phyloP scores from a whole-genome alignment of 2,113 vertebrate genomes.

The Ascaphus truei region DNA sequence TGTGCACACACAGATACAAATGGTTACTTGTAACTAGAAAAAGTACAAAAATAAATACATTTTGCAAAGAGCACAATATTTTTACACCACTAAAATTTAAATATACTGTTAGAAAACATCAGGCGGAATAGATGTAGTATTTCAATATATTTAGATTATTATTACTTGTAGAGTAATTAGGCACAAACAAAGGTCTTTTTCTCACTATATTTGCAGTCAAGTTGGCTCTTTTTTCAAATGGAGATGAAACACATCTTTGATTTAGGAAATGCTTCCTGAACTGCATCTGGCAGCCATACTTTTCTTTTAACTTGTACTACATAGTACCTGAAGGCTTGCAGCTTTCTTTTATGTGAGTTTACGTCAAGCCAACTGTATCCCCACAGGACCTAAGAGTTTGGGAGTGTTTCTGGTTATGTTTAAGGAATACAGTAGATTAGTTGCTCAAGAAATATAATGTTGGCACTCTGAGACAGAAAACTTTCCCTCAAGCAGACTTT shows the following conservation, averaged over 20 bases:
- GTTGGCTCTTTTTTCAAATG: background rate
- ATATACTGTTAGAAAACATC: no score
- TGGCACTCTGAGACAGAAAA: no score
- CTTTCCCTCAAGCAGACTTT: background rate
- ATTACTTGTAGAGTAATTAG: no score
- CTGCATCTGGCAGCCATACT: slow-evolving; percentile 9
- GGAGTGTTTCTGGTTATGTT: background rate
- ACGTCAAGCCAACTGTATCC: background rate
- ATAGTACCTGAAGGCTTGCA: background rate
- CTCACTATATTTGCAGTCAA: background rate
- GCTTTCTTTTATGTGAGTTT: background rate
- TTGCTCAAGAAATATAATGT: background rate
- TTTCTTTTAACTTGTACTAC: background rate
- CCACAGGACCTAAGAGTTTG: background rate
- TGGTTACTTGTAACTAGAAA: no score
- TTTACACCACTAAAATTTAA: no score
- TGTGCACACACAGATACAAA: no score
- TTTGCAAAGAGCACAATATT: no score
- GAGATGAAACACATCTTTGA: slow-evolving; percentile 5
- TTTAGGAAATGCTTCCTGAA: background rate
- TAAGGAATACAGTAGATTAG: background rate
- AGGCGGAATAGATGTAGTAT: no score
- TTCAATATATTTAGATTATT: no score
- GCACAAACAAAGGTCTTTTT: no score
- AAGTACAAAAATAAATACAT: no score